Evolutionary conservation across 2,113 vertebrate genomes (phyloP), one percentile per base, ranked within the genome.

Genomic region (Callionymus lyra): DNA sequence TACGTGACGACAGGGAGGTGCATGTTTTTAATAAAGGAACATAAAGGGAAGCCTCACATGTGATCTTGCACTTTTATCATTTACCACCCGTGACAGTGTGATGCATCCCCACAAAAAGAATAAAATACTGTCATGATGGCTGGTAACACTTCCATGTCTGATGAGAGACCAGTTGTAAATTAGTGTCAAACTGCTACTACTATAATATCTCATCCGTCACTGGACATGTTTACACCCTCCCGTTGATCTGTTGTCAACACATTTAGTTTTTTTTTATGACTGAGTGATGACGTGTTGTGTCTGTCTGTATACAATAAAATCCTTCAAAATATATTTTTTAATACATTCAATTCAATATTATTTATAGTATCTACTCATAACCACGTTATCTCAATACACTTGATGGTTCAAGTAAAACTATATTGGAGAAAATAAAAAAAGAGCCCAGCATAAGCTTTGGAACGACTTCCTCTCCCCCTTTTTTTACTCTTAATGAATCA

Each of bases 51-150:
- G 55, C 17, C 53, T 70, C 54, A 55, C 15, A 4, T 53, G 53
- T 46, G 38, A 56, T 66, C 53, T 65, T 66, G 53, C 66, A 76
- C 70, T 70, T 60, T 65, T 66, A 50, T 59, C 19, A 41, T 51
- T 54, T 41, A 51, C 32, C 35, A 10, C 47, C 68, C 62, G 63
- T n/a, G n/a, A n/a, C n/a, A 63, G 63, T 38, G 11, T 44, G 40
- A 19, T 50, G 60, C 50, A 27, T 27, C 21, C 21, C 21, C 21
- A 27, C 21, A 27, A 27, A 27, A 27, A 27, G 21, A 27, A n/a
- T n/a, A n/a, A 27, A 27, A 5, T 27, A 4, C 21, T 4, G 8
- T 8, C 21, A 27, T 8, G 21, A 27, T 27, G 42, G 46, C 68
- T 58, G 48, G 55, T 41, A 33, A 60, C 56, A 55, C 50, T 55